A percentile compares a stretch with the other conserved stretches of the same genome.
Evolutionary conservation across 2,888 invertebrate genomes (phyloP).

Genomic region (Philaethria dido): DNA sequence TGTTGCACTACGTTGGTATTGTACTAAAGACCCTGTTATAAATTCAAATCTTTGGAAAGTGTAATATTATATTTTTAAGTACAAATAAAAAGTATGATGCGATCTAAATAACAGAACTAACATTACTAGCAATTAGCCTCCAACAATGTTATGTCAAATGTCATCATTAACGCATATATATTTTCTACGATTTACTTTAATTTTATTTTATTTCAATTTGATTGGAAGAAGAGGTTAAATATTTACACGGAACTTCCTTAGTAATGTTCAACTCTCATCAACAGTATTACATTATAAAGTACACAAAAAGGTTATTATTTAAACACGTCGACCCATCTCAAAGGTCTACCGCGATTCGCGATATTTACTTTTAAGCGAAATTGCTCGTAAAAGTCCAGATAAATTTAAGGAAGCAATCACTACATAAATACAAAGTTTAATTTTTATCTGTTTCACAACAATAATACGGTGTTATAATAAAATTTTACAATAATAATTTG

Average conservation of each 20-base stretch:
- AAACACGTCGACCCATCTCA: conserved; percentile 30
- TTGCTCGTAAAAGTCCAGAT: conserved; percentile 20
- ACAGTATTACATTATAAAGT: conserved; percentile 24
- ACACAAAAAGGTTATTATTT: conserved; percentile 26
- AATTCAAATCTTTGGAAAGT: no score
- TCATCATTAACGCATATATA: neutral
- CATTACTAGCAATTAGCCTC: neutral
- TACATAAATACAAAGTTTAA: conserved; percentile 16
- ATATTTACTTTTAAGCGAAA: conserved; percentile 24
- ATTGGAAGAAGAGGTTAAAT: conserved; percentile 3
- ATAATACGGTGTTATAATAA: neutral
- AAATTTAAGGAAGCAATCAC: conserved; percentile 18
- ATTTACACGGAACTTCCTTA: conserved; percentile 12
- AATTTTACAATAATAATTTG: neutral
- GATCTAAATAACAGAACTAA: neutral
- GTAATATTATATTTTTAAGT: no score
- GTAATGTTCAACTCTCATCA: conserved; percentile 5
- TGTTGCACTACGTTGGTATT: no score
- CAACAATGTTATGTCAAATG: neutral
- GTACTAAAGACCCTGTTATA: no score
- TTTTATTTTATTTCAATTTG: neutral
- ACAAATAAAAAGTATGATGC: no score
- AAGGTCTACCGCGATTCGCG: conserved; percentile 24
- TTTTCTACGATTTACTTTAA: neutral
- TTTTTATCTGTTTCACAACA: conserved; percentile 17